These are phyloP conservation scores for Paralvinella palmiformis DNA, from an alignment of 1,140 invertebrate species.

Conservation along the genomic window DNA sequence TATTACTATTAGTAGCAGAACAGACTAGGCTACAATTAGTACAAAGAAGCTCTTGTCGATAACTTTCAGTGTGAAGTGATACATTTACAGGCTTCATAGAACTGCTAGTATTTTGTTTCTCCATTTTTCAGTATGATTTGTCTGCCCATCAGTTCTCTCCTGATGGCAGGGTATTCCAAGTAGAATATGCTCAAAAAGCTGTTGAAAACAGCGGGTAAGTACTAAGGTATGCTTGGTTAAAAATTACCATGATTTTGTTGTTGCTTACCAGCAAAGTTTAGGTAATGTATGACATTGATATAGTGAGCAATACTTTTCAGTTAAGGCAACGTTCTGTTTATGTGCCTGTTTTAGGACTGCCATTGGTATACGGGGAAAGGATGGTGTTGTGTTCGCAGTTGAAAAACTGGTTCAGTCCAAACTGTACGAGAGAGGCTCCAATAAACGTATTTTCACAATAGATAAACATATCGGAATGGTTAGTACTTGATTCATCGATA, in stretches of 20 bases:
- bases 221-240: too few species aligned
- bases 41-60: too few species aligned
- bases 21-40: too few species aligned
- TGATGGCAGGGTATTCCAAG: constrained; percentile 97
- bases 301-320: too few species aligned
- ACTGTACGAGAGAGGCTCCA: constrained; percentile 88
- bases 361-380: constrained; percentile 87
- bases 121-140: constrained; percentile 88
- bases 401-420: constrained; percentile 98
- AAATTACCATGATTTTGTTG: too few species aligned
- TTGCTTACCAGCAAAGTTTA: too few species aligned
- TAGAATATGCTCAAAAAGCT: constrained; percentile 98
- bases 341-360: constrained; percentile 64
- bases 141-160: constrained; percentile 99
- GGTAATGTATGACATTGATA: too few species aligned
- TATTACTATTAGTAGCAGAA: too few species aligned
- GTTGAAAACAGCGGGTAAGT: constrained; percentile 94
- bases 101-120: too few species aligned
- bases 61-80: too few species aligned
- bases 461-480: constrained; percentile 93
- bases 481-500: constrained; percentile 31
- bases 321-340: background rate
- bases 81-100: too few species aligned
- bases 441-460: constrained; percentile 88
- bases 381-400: constrained; percentile 94